phyloP scores from a whole-genome alignment of 2,888 invertebrate genomes.

The Eupithecia centaureata region DNA sequence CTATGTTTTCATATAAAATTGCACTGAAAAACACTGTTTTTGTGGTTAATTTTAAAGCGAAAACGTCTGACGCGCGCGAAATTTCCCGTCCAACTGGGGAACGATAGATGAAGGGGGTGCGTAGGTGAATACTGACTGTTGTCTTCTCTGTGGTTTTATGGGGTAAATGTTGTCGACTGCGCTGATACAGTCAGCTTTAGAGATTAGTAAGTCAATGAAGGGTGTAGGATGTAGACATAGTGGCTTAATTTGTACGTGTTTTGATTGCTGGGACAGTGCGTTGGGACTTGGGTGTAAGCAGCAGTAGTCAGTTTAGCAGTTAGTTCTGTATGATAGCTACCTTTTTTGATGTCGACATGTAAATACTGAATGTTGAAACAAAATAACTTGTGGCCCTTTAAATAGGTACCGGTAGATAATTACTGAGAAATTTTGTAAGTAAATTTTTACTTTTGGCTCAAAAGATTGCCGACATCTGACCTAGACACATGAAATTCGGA shows the following conservation, averaged over 20 bases:
- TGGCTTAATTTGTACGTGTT: slow-evolving; percentile 9
- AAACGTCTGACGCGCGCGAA: slow-evolving; percentile 14
- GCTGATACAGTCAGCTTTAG: slow-evolving; percentile 5
- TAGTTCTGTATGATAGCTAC: no score
- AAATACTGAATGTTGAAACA: no score
- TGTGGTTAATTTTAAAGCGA: neutral
- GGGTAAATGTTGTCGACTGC: slow-evolving; percentile 1
- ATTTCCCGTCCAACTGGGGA: slow-evolving; percentile 15
- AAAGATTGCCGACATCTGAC: no score
- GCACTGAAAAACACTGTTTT: slow-evolving; percentile 28
- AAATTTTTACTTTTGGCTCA: no score
- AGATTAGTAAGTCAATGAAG: slow-evolving; percentile 13
- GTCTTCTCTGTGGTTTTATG: neutral
- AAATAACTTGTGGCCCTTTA: no score
- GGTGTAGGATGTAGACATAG: neutral
- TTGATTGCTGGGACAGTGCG: neutral
- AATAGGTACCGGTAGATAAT: no score
- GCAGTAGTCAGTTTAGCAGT: no score
- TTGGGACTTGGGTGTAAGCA: neutral
- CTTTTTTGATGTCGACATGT: no score
- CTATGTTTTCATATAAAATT: slow-evolving; percentile 31
- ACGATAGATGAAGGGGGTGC: neutral
- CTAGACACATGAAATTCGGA: no score
- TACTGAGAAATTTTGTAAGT: no score
- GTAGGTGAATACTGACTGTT: slow-evolving; percentile 6